A percentile compares a stretch with the other conserved stretches of the same genome.
These are phyloP conservation scores for Geophilus truncorum DNA, from an alignment of 2,888 invertebrate species.

Conservation along the genomic window DNA sequence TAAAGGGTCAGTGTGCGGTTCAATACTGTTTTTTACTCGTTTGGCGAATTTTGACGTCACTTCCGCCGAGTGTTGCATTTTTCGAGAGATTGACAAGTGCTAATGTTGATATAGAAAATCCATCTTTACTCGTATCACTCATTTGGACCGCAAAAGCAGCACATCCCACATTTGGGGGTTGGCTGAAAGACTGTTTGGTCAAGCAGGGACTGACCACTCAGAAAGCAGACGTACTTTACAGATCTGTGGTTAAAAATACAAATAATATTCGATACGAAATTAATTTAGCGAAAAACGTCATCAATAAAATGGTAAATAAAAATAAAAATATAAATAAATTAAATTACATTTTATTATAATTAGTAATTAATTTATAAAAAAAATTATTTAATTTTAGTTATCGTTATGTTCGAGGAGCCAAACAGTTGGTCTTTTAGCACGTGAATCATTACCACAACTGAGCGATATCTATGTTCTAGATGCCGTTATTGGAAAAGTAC, in stretches of 20 bases:
- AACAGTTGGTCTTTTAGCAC: background rate
- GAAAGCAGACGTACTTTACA: constrained; percentile 64
- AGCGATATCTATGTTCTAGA: constrained; percentile 70
- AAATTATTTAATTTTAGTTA: constrained; percentile 34
- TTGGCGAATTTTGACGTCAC: constrained; percentile 74
- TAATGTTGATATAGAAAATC: constrained; percentile 60
- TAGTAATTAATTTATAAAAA: no score
- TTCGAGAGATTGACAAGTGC: constrained; percentile 71
- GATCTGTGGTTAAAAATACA: constrained; percentile 66
- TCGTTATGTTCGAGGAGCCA: constrained; percentile 5
- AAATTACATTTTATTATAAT: no score
- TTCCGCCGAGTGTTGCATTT: constrained; percentile 85
- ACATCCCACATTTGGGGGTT: constrained; percentile 76
- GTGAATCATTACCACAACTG: constrained; percentile 44
- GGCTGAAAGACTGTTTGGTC: constrained; percentile 86
- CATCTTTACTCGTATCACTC: constrained; percentile 72
- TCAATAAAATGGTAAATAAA: constrained; percentile 45
- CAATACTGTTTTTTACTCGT: constrained; percentile 85
- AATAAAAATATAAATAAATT: no score
- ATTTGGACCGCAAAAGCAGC: constrained; percentile 84
- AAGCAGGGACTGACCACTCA: constrained; percentile 87
- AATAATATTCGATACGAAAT: constrained; percentile 58
- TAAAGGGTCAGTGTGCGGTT: constrained; percentile 68
- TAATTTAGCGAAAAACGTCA: constrained; percentile 57
- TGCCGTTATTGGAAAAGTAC: constrained; percentile 68